Evolutionary conservation across 2,797 vertebrate species (phyloP), one percentile per base, ranked within the genome.

Genomic region (Xiphophorus birchmanni): DNA sequence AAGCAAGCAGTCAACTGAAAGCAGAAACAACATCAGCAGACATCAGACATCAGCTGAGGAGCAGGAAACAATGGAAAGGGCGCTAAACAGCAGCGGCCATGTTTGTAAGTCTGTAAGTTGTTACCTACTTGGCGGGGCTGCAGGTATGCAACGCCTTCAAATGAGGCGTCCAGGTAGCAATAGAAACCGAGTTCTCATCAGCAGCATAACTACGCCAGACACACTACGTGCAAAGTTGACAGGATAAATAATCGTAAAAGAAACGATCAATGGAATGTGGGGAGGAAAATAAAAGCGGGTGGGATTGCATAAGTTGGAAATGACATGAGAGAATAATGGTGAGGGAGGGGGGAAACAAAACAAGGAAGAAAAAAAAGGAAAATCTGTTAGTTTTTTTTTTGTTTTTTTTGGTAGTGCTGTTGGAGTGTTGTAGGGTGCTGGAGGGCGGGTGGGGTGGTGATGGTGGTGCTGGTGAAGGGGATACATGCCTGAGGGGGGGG

Each of bases 111-210:
- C 86, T 90, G 86, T 90, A 86, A 91, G 92, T 91, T 92, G 94
- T 95, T 97, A 99, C 98, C 97, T 99, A 99, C 98, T 99, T 99
- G 96, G 97, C 97, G 87, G 98, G 98, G 94, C 90, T 91, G 88
- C 90, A 91, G 88, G 88, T 90, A 88, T 92, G 93, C 97, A 99
- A 96, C 94, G 98, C 98, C 97, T 99, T 99, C 97, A 99, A 96
- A 96, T 99, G 97, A 93, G 99, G 98, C 96, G 99, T 99, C 98
- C 99, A 99, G 96, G 98, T 99, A 95, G 99, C 99, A 96, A 99
- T 96, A 97, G 98, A 99, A 97, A 99, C 97, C 88, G 98, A 99
- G 96, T 99, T 99, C 97, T 99, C 98, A 96, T 99, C 98, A 96
- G 99, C 98, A 90, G 98, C 97, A 93, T 99, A 99, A 96, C 98